A percentile compares a stretch with the other conserved stretches of the same genome.
phyloP scores from a whole-genome alignment of 2,888 invertebrate genomes.

The Shargacucullia verbasci region DNA sequence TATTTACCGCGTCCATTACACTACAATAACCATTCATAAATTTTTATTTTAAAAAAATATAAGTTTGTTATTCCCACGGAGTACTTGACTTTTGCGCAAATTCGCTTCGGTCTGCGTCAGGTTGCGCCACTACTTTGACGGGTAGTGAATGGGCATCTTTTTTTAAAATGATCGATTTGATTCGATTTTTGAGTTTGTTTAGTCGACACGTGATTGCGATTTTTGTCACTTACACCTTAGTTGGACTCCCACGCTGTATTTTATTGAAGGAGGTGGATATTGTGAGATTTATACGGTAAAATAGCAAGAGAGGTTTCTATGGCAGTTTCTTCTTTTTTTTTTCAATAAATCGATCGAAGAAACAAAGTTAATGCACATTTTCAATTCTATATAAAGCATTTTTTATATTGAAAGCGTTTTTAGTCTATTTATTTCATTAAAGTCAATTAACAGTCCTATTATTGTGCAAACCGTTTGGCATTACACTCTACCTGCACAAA shows the following conservation, averaged over 20 bases:
- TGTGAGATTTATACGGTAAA: constrained; percentile 1
- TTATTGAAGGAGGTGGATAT: constrained; percentile 9
- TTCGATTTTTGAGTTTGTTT: constrained; percentile 82
- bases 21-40: constrained; percentile 80
- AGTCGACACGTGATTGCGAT: constrained; percentile 64
- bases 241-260: constrained; percentile 75
- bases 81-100: constrained; percentile 70
- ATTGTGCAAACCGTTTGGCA: too few species aligned
- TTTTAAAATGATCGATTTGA: constrained; percentile 83
- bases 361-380: too few species aligned
- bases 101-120: constrained; percentile 69
- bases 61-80: constrained; percentile 75
- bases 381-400: too few species aligned
- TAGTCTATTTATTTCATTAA: too few species aligned
- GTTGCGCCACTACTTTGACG: constrained; percentile 65
- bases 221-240: constrained; percentile 67
- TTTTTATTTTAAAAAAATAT: constrained; percentile 62
- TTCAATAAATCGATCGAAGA: too few species aligned
- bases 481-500: neutral
- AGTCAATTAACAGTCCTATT: too few species aligned
- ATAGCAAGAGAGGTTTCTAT: neutral
- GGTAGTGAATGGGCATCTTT: constrained; percentile 63
- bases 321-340: too few species aligned
- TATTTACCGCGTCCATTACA: constrained; percentile 84
- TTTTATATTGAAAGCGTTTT: too few species aligned